Evolutionary conservation across 1,140 invertebrate species (phyloP), one percentile per base, ranked within the genome.

Genomic region (Gyrodactylus salaris): DNA sequence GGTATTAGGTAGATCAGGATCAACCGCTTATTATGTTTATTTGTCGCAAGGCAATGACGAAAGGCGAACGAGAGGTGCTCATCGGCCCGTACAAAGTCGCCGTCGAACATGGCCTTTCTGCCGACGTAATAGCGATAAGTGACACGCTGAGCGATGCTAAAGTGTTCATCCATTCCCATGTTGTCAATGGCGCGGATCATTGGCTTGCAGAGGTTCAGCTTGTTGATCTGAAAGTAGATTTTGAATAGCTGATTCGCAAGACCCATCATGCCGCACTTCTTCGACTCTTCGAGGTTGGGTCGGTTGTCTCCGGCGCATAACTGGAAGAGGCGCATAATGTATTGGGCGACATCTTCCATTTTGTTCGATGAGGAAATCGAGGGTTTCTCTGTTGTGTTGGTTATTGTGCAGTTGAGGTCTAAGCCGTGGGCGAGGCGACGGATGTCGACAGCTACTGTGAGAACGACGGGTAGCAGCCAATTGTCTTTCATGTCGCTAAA

Each of bases 121-220:
- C 93, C 93, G 21, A 95, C 89, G 83, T 91, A 97, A 82, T 94
- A 96, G 77, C 80, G 89, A 79, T 94, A 98, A 0, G 93, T 96
- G 25, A 86, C 83, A 68, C 91, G 87, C 79, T 92, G 88, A 20
- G 83, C 80, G 26, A 82, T 88, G 27, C 87, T 86, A 80, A 93
- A 97, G 74, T 86, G 85, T 70, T 93, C 88, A 80, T 90, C 92
- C 69, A 89, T 87, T 0, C 86, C 84, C 20, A 87, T 88, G 25
- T 88, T 88, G 76, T 96, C 91, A 76, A 97, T 94, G 0, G 92
- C 91, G 77, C 93, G 84, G 76, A 96, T 94, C 20, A 98, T 82
- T 0, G 93, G 92, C 81, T 91, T 96, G 79, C 92, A 94, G 26
- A 98, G 82, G 84, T 96, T 91, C 1, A 97, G 79, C 80, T 95